phyloP scores from a whole-genome alignment of 2,797 vertebrate genomes.

The Falco novaeseelandiae region DNA sequence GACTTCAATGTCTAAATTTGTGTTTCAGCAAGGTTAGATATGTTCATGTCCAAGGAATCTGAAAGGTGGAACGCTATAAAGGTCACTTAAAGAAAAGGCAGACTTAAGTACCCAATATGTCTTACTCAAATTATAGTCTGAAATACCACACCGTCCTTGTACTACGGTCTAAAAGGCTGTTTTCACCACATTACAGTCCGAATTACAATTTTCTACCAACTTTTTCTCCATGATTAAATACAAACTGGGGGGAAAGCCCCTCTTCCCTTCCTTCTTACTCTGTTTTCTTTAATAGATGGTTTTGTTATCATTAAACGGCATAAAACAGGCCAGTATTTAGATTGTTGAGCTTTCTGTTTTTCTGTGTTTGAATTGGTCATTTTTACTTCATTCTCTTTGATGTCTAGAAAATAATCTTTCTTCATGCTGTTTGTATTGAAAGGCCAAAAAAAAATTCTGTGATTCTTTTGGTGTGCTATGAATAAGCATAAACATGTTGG shows the following conservation, averaged over 20 bases:
- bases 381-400: conserved; percentile 25
- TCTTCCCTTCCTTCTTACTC: neutral
- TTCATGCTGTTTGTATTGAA: neutral
- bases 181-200: neutral
- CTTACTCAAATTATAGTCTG: neutral
- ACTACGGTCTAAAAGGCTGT: neutral
- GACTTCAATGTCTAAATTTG: neutral
- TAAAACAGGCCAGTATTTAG: neutral
- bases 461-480: conserved; percentile 6
- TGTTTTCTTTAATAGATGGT: neutral
- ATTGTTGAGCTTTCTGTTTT: neutral
- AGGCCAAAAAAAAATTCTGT: neutral
- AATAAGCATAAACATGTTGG: conserved; percentile 11
- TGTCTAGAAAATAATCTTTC: neutral
- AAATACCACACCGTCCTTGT: neutral
- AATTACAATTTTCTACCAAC: neutral
- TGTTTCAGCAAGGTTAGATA: neutral
- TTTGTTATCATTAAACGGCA: neutral
- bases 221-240: neutral
- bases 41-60: neutral
- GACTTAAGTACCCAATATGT: neutral
- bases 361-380: neutral
- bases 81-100: neutral
- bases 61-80: neutral
- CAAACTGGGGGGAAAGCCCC: neutral